These are phyloP conservation scores for Epizoanthus fatuus DNA, from an alignment of 92 coral and sea anemone species.

Conservation along the genomic window DNA sequence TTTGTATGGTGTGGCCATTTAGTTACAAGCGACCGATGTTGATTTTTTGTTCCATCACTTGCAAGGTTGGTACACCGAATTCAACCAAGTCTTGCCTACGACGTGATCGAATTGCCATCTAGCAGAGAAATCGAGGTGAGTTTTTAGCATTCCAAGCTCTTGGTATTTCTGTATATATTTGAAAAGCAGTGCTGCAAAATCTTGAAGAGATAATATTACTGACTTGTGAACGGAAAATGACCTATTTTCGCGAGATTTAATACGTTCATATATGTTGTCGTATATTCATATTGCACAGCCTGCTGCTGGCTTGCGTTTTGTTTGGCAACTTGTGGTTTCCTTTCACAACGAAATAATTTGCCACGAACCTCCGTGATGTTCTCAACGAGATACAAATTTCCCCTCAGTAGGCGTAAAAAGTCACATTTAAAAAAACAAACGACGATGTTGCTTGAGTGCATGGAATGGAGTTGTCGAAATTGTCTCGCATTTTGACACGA, in stretches of 20 bases:
- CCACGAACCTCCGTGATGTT: not conserved
- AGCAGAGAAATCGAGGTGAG: constrained; percentile 45
- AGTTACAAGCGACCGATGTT: not conserved
- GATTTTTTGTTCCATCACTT: not conserved
- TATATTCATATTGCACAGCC: not conserved
- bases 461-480: not conserved
- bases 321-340: constrained; percentile 7
- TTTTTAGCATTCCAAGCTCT: not conserved
- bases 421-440: not conserved
- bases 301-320: not conserved
- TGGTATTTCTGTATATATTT: not conserved
- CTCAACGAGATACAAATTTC: not conserved
- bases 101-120: constrained; percentile 37
- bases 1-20: not conserved
- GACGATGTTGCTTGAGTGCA: not conserved
- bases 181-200: not conserved
- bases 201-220: not conserved
- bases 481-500: constrained; percentile 13
- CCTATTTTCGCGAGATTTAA: too few relatives aligned
- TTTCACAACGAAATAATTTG: not conserved
- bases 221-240: not conserved
- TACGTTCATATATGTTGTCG: too few relatives aligned
- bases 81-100: constrained; percentile 43
- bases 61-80: constrained; percentile 38
- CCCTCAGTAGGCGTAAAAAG: not conserved